Conservation (phyloP, 2,888 invertebrate genomes). For the Archips crataeganus region DNA sequence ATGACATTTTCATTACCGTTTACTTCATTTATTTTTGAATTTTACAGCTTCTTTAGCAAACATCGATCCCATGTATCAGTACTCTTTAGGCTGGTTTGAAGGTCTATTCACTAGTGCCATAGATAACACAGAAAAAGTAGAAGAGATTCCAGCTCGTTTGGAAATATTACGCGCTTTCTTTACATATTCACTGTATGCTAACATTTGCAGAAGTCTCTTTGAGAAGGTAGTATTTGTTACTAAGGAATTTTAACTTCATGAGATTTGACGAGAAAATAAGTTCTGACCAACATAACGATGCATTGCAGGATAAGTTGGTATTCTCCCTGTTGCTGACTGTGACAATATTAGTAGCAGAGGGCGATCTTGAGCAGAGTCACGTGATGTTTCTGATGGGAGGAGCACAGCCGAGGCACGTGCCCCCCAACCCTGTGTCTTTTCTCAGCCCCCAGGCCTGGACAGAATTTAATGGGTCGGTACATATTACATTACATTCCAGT, state of each 20-base stretch:
- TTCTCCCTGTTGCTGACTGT: slow-evolving; percentile 92
- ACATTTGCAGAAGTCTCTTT: slow-evolving; percentile 97
- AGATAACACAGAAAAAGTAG: slow-evolving; percentile 94
- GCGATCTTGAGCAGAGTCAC: slow-evolving; percentile 87
- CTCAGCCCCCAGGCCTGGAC: slow-evolving; percentile 76
- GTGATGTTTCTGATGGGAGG: slow-evolving; percentile 96
- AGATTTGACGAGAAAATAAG: not conserved
- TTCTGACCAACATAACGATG: slow-evolving; percentile 3
- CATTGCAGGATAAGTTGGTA: slow-evolving; percentile 92
- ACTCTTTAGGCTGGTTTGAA: slow-evolving; percentile 97
- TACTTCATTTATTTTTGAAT: slow-evolving; percentile 6
- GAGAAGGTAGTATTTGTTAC: slow-evolving; percentile 88
- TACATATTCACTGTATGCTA: slow-evolving; percentile 95
- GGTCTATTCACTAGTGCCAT: slow-evolving; percentile 94
- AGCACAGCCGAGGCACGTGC: slow-evolving; percentile 80
- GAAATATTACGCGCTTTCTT: slow-evolving; percentile 92
- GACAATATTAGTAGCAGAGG: slow-evolving; percentile 88
- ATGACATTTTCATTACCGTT: not conserved
- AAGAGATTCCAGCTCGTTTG: slow-evolving; percentile 91
- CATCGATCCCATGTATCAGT: slow-evolving; percentile 99
- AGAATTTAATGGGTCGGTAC: slow-evolving; percentile 72
- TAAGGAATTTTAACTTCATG: not conserved
- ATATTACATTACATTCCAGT: not conserved
- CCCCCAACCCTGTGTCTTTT: slow-evolving; percentile 71
- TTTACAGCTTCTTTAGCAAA: slow-evolving; percentile 92